Conservation (phyloP, 2,113 vertebrate genomes). For the Xenus cinereus region DNA sequence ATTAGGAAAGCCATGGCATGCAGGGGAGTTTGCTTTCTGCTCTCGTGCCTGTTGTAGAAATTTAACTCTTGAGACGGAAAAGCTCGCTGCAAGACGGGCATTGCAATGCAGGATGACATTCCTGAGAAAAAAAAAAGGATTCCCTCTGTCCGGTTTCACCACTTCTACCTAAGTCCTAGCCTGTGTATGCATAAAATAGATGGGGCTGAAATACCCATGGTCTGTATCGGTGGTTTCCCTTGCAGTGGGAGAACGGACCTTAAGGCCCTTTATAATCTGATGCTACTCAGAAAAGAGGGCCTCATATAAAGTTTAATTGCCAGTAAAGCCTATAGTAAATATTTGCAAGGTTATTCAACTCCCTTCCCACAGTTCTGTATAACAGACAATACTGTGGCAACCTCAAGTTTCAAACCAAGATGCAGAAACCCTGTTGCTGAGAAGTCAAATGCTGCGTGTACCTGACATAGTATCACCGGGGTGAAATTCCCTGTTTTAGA, state of each 20-base stretch:
- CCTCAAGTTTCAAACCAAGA: background rate
- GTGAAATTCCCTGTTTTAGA: background rate
- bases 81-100: background rate
- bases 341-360: constrained; percentile 7
- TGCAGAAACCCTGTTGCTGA: background rate
- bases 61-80: background rate
- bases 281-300: background rate
- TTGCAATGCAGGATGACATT: background rate
- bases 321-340: constrained; percentile 13
- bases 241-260: background rate
- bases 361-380: background rate
- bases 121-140: background rate
- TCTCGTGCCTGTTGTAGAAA: background rate
- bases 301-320: background rate
- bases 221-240: background rate
- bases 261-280: background rate
- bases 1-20: background rate
- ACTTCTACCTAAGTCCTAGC: background rate
- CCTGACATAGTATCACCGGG: background rate
- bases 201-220: background rate
- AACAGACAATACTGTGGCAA: background rate
- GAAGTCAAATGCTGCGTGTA: background rate
- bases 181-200: background rate
- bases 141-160: background rate
- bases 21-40: background rate